Conservation (phyloP, 2,113 vertebrate genomes). For the Pristiophorus japonicus region DNA sequence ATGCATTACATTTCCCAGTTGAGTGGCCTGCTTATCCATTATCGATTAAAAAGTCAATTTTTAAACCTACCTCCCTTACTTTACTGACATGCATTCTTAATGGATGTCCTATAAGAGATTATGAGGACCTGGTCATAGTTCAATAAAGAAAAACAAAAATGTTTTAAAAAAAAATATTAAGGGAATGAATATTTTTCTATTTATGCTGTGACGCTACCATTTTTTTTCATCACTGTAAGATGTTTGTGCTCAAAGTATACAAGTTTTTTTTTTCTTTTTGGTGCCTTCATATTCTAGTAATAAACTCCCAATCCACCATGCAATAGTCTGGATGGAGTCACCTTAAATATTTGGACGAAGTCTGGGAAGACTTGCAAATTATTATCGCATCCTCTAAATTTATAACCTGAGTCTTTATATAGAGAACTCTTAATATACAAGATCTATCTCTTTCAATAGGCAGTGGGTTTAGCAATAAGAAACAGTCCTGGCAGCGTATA, state of each 20-base stretch:
- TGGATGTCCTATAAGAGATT: no score
- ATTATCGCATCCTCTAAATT: not conserved
- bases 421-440: not conserved
- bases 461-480: not conserved
- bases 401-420: not conserved
- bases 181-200: not conserved
- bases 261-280: no score
- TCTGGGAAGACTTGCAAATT: not conserved
- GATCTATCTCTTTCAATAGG: no score
- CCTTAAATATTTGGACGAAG: not conserved
- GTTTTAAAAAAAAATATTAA: not conserved
- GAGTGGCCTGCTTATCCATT: no score
- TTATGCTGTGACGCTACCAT: not conserved
- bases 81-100: no score
- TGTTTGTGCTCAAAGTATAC: not conserved
- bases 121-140: no score
- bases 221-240: not conserved
- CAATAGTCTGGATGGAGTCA: not conserved
- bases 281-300: not conserved
- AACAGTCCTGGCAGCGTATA: not conserved
- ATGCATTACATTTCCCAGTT: no score
- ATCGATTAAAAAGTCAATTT: no score
- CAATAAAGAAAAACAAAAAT: not conserved
- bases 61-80: no score
- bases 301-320: not conserved